Percentiles rank a stretch among this genome's conserved stretches.
Evolutionary conservation across 1,140 invertebrate species (phyloP).

Genomic region (Eumaeus atala): DNA sequence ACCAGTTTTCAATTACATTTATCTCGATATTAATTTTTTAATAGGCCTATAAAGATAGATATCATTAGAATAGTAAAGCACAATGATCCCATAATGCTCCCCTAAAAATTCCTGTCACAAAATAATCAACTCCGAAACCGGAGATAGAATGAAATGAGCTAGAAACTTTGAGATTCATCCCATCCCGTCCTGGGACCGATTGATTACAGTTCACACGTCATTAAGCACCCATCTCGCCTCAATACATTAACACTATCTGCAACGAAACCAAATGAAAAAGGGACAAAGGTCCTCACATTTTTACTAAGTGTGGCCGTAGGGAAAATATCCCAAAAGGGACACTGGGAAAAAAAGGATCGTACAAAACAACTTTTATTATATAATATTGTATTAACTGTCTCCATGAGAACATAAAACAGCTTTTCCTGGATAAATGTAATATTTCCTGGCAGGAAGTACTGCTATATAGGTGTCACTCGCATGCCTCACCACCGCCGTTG

Average conservation of each 20-base stretch:
- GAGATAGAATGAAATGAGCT: slow-evolving; percentile 11
- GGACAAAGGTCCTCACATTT: slow-evolving; percentile 10
- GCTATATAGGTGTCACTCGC: too few species aligned
- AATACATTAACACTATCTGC: slow-evolving; percentile 24
- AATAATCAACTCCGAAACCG: slow-evolving; percentile 7
- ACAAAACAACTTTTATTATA: too few species aligned
- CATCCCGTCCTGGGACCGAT: slow-evolving; percentile 16
- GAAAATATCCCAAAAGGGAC: neutral
- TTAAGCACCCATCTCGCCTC: slow-evolving; percentile 20
- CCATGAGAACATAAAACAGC: too few species aligned
- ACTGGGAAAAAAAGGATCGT: too few species aligned
- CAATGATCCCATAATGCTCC: slow-evolving; percentile 4
- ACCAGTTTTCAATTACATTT: too few species aligned
- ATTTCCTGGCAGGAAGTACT: too few species aligned
- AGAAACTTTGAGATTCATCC: slow-evolving; percentile 11
- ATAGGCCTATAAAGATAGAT: neutral
- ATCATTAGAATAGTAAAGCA: neutral
- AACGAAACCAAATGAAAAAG: slow-evolving; percentile 12
- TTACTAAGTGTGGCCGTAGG: slow-evolving; percentile 5
- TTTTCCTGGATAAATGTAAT: too few species aligned
- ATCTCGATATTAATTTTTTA: too few species aligned
- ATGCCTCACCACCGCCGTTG: too few species aligned
- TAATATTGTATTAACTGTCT: too few species aligned
- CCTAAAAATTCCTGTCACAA: slow-evolving; percentile 10
- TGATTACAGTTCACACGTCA: slow-evolving; percentile 25